Conservation (phyloP, 2,113 vertebrate genomes). For the Sorex araneus region DNA sequence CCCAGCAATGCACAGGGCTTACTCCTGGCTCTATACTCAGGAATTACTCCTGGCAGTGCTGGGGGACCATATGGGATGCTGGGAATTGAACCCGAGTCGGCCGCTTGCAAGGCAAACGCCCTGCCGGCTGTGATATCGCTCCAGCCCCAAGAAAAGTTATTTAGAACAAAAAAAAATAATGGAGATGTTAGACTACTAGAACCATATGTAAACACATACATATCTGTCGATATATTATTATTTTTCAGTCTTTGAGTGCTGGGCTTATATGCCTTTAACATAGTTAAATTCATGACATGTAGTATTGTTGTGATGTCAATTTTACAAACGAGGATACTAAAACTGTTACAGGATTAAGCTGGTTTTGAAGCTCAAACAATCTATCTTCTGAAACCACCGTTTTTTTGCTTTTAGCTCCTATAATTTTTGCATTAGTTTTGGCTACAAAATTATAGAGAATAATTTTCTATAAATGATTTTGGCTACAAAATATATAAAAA, state of each 20-base stretch:
- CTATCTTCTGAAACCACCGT: not conserved
- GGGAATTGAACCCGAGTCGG: too few relatives aligned
- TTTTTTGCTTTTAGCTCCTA: not conserved
- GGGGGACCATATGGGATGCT: too few relatives aligned
- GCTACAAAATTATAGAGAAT: too few relatives aligned
- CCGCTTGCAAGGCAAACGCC: too few relatives aligned
- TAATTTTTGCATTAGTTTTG: not conserved
- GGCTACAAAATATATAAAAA: too few relatives aligned
- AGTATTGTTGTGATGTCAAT: not conserved
- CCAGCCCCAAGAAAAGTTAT: not conserved
- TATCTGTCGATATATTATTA: not conserved
- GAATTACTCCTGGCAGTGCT: too few relatives aligned
- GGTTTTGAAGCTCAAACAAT: constrained; percentile 20
- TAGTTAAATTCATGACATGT: not conserved
- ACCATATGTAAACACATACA: not conserved
- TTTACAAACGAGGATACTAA: constrained; percentile 38
- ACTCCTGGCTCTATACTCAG: too few relatives aligned
- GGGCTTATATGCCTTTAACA: constrained; percentile 11
- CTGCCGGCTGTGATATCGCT: too few relatives aligned
- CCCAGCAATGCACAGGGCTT: too few relatives aligned
- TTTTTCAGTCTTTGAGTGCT: not conserved
- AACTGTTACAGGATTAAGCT: not conserved
- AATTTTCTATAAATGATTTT: not conserved
- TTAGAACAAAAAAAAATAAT: constrained; percentile 19
- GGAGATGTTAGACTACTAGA: not conserved